Base-by-base conservation (phyloP, 1,140 invertebrate species). In the Atta texana region DNA sequence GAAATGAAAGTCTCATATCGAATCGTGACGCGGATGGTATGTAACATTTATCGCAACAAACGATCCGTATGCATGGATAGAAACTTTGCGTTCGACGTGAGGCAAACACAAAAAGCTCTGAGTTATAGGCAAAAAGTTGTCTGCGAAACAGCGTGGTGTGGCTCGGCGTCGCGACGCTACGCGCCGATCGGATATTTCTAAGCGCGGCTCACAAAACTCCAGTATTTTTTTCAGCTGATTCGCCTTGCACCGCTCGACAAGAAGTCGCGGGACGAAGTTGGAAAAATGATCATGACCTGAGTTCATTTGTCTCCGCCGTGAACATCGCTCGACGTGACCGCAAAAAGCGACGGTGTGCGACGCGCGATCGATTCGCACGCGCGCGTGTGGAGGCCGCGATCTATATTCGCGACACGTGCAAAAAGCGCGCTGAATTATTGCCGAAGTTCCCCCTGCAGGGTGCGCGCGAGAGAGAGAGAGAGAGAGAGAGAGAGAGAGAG, bases 211-310 rank as follows among this genome's bases (percentile, higher is more conserved):
- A 7, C 55, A 57, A 31, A 53, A 55, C 55, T 28, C 53, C n/a
- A 39, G 16, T 16, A 31, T 82, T 61, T 82, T 68, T 53, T 12
- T 69, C 24, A 21, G 14, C 80, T 14, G 69, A 63, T 44, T 69
- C 77, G 28, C 21, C 21, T 21, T n/a, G 53, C 53, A 18, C 53
- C 53, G 5, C 53, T n/a, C 53, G 53, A 14, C 69, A 84, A 84
- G 80, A 84, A 84, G 69, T 74, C 69, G 39, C 28, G 24, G 39
- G 44, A 44, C 24, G 80, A 84, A 84, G 71, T 84, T 84, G 80
- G 80, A 84, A 84, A 84, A 84, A 84, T 84, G 80, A 84, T 84
- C 80, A 84, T 84, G 80, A 84, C 80, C 80, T 57, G 55, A 84
- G 80, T 84, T 84, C 80, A 84, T 84, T 74, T 84, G 80, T 84